Evolutionary conservation across 64 coral and sea anemone species (phyloP), one percentile per base, ranked within the genome.

Genomic region (Acropora yongei): DNA sequence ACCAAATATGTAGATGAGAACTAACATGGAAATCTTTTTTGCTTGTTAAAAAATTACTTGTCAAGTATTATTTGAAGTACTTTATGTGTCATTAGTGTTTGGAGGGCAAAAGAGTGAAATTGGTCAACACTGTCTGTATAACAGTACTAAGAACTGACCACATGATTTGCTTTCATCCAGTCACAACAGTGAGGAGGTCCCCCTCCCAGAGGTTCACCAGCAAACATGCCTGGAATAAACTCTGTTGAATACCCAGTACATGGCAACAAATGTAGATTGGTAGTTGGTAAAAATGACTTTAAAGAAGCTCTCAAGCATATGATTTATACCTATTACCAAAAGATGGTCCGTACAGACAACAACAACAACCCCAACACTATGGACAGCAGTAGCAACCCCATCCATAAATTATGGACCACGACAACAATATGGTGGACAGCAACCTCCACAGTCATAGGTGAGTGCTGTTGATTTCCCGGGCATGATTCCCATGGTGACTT

Each of bases 261-360:
- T 8, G 97, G 94, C 41, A 95, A 96, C 65, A 99, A 95, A 68
- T 99, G 97, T 96, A 94, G 97, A 47, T 84, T 99, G 10, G 82
- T 99, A 10, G 96, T 98, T 86, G 97, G 97, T 20, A 30, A 30
- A 30, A 30, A 30, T 30, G 30, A 30, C 30, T 30, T 30, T 18
- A 49, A 71, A 14, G 13, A 49, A 5, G 14, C 30, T 30, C 30
- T 30, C 30, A 30, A 30, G 30, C 30, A 30, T 30, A 30, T 30
- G 30, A 30, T 30, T 30, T 30, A 30, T 30, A 30, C 30, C 30
- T 30, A 30, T 30, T 30, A 30, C 30, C 30, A 30, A 30, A 30
- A 30, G 89, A 87, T 74, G 80, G 93, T 49, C 91, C 65, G 17
- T 93, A 91, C 69, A 88, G 91, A 30, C 30, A 30, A 5, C 97